Evolutionary conservation across 23 tunicate species (phyloP), one percentile per base, ranked within the genome.

Genomic region (Halocynthia roretzi): DNA sequence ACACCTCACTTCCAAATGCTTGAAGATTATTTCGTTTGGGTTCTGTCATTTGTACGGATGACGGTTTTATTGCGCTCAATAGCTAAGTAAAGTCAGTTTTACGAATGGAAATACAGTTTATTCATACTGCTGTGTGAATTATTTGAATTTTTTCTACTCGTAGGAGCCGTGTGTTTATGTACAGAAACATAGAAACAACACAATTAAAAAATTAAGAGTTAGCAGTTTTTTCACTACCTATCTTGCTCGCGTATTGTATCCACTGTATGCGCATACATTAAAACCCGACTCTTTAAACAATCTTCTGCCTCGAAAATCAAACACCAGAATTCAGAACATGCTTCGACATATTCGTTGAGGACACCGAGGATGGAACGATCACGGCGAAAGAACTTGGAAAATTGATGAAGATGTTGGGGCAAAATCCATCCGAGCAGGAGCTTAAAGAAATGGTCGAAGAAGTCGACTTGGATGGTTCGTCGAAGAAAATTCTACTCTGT

Each of bases 401-500:
- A 77, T 51, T 77, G 51, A 63, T 77, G 72, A 65, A 48, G 19
- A 77, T 77, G 81, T 65, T 77, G 76, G 81, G 81, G 14, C 81
- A 77, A 17, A 77, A 63, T 12, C 81, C 81, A 49, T 23, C 81
- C 52, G 72, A 63, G 15, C 72, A 77, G 53, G 81, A 77, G 51
- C 57, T 77, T 17, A 77, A 77, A 77, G 81, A 77, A 77, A 77
- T 77, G 81, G 81, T 77, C n/a, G 81, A 77, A 10, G 81, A 77
- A 63, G 51, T 77, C 53, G 81, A 77, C 51, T 21, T 77, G 53
- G 81, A 77, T 17, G 81, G 81, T 63, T 77, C 50, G 78, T 74
- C 56, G 56, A 10, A 17, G 76, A 31, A 31, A 31, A 31, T 31
- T 31, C 44, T 31, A 31, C 44, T 31, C 44, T 31, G 44, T 31